phyloP scores from a whole-genome alignment of 1,140 invertebrate genomes.

The Macrobrachium rosenbergii region DNA sequence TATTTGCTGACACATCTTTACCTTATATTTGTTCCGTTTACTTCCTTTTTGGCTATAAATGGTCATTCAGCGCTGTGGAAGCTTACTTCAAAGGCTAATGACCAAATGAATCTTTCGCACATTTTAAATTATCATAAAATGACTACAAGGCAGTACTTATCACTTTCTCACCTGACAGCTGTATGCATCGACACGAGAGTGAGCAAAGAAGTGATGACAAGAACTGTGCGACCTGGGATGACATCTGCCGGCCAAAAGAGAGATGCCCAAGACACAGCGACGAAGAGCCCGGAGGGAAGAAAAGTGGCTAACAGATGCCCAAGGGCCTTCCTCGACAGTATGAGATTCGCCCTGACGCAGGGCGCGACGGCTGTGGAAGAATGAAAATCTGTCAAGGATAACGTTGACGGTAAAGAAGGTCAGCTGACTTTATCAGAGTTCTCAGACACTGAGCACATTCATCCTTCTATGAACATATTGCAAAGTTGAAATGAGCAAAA shows the following conservation, averaged over 20 bases:
- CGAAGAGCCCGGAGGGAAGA: slow-evolving; percentile 66
- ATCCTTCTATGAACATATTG: background rate
- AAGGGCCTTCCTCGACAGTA: slow-evolving; percentile 31
- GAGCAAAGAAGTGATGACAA: slow-evolving; percentile 67
- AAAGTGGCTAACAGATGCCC: slow-evolving; percentile 64
- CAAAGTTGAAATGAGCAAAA: background rate
- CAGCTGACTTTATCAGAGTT: background rate
- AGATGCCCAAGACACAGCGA: slow-evolving; percentile 66
- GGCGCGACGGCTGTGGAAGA: slow-evolving; percentile 19
- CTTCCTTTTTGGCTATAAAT: too few species aligned
- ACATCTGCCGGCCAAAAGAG: slow-evolving; percentile 66
- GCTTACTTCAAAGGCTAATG: too few species aligned
- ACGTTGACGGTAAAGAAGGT: too few species aligned
- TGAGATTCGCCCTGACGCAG: slow-evolving; percentile 29
- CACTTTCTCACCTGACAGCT: slow-evolving; percentile 62
- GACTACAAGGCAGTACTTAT: too few species aligned
- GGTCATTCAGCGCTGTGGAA: too few species aligned
- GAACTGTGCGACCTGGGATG: slow-evolving; percentile 65
- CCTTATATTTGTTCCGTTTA: too few species aligned
- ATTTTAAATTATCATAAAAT: background rate
- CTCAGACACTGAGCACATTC: background rate
- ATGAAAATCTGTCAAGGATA: too few species aligned
- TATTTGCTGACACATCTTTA: too few species aligned
- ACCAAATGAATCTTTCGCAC: too few species aligned
- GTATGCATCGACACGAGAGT: slow-evolving; percentile 67